phyloP scores from a whole-genome alignment of 2,797 vertebrate species.

The Columba guinea region DNA sequence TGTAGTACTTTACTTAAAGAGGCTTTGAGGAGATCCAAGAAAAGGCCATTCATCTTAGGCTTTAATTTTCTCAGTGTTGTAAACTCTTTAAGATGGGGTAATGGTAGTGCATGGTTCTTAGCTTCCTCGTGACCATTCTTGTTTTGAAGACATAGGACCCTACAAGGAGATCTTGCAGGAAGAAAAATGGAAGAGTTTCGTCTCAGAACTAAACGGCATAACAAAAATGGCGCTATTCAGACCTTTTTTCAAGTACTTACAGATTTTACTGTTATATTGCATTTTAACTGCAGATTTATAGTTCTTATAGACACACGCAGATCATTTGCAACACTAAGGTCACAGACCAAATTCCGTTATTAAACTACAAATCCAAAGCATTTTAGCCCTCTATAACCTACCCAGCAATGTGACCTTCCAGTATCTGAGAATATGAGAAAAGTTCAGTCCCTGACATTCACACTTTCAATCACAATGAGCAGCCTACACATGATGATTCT shows the following conservation, averaged over 20 bases:
- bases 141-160: background rate
- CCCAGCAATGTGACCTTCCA: constrained; percentile 1
- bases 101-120: background rate
- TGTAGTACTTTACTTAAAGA: background rate
- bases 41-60: background rate
- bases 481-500: background rate
- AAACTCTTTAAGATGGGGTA: background rate
- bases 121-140: background rate
- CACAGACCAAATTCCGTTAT: background rate
- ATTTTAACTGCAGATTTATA: background rate
- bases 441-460: background rate
- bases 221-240: background rate
- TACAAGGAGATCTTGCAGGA: background rate
- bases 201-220: background rate
- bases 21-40: background rate
- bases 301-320: background rate
- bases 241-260: background rate
- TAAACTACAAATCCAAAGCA: background rate
- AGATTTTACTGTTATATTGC: background rate
- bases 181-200: background rate
- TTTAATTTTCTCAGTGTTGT: background rate
- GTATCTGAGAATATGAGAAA: background rate
- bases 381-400: background rate
- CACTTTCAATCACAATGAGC: constrained; percentile 8
- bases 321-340: background rate